Conservation (phyloP, 2,113 vertebrate genomes). For the Tragelaphus scriptus region DNA sequence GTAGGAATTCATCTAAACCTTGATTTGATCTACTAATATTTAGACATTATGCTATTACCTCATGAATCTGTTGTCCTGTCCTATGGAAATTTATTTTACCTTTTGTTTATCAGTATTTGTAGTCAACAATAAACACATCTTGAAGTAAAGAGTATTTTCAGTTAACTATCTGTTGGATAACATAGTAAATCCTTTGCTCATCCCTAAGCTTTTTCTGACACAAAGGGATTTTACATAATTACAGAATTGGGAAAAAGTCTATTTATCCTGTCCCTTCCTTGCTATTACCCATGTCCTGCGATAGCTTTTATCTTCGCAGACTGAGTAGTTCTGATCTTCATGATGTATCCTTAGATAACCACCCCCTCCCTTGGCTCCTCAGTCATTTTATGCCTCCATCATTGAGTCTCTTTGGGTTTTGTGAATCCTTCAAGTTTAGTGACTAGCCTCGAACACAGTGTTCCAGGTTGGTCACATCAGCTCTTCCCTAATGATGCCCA, state of each 20-base stretch:
- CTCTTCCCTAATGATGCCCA: background rate
- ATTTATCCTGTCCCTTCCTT: background rate
- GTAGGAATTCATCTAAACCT: background rate
- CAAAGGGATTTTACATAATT: background rate
- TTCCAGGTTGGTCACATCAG: background rate
- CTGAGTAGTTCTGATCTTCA: background rate
- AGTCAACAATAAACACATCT: background rate
- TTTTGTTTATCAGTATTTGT: background rate
- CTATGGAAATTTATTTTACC: background rate
- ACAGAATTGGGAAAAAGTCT: background rate
- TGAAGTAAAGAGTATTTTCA: background rate
- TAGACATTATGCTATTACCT: background rate
- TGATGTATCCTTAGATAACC: background rate
- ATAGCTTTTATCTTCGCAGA: background rate
- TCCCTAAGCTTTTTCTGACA: background rate
- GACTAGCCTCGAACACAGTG: background rate
- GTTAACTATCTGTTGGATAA: background rate
- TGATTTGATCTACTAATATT: constrained; percentile 3
- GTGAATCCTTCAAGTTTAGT: background rate
- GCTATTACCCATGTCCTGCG: background rate
- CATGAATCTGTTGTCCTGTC: background rate
- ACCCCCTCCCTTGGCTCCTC: background rate
- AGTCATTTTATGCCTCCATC: background rate
- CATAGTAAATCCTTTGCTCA: background rate
- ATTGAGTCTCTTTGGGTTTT: background rate